These are phyloP conservation scores for Machimus rusticus DNA, from an alignment of 2,888 invertebrate species.

Conservation along the genomic window DNA sequence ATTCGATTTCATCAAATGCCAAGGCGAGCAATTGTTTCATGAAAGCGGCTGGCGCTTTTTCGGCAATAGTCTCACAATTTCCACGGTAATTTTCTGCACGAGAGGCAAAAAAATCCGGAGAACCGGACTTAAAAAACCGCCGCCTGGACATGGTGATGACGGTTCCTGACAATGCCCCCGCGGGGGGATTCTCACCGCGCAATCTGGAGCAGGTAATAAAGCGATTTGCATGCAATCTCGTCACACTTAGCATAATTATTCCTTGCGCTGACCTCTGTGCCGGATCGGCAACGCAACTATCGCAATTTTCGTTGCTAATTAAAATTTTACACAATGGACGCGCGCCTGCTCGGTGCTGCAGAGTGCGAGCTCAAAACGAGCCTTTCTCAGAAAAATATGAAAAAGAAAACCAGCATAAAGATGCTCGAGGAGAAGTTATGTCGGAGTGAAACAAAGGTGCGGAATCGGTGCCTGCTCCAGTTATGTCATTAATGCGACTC, in stretches of 20 bases:
- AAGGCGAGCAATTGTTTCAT: background rate
- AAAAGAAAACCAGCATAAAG: background rate
- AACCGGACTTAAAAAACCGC: background rate
- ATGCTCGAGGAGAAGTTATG: background rate
- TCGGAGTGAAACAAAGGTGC: background rate
- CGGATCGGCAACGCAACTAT: background rate
- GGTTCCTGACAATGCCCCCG: background rate
- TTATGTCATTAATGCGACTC: background rate
- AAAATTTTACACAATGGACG: background rate
- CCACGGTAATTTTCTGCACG: background rate
- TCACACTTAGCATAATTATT: conserved; percentile 4
- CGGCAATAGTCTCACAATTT: background rate
- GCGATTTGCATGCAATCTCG: background rate
- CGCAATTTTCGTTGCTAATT: background rate
- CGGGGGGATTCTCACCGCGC: background rate
- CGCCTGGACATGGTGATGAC: background rate
- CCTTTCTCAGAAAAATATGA: background rate
- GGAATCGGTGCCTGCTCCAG: background rate
- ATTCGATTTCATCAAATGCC: background rate
- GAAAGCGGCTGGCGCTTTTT: background rate
- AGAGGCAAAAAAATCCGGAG: background rate
- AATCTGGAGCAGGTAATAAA: conserved; percentile 11
- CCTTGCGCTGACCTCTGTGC: conserved; percentile 3
- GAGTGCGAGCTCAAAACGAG: background rate
- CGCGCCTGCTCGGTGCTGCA: background rate